These are phyloP conservation scores for Pseudochirops corinnae DNA, from an alignment of 2,797 vertebrate species.

Conservation along the genomic window DNA sequence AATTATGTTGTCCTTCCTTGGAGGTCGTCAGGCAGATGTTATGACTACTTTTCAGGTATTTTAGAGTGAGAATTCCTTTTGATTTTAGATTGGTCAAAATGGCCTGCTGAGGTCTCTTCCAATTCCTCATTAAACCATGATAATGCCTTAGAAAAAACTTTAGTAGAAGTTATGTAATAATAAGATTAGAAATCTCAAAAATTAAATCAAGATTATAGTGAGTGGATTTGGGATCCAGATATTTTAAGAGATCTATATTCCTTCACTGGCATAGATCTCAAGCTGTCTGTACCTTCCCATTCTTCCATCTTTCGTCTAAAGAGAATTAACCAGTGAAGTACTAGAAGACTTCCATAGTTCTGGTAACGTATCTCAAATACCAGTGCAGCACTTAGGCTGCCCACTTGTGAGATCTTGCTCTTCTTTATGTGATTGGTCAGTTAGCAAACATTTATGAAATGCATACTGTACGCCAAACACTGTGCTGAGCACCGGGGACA, in stretches of 20 bases:
- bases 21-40: neutral
- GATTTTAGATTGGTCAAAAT: neutral
- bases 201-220: neutral
- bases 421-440: neutral
- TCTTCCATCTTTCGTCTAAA: neutral
- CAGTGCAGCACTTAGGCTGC: neutral
- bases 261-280: neutral
- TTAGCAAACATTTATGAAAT: too few relatives aligned
- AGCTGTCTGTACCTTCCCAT: neutral
- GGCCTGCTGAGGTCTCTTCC: neutral
- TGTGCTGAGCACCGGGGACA: neutral
- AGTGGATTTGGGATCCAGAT: neutral
- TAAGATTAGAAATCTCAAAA: neutral
- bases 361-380: neutral
- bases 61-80: neutral
- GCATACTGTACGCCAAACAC: neutral
- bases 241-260: neutral
- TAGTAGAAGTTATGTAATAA: neutral
- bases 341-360: neutral
- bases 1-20: neutral
- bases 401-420: neutral
- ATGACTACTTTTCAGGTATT: neutral
- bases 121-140: neutral
- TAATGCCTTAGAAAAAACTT: neutral
- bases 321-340: neutral